Evolutionary conservation across 2,888 invertebrate species (phyloP).

Genomic region (Tetragonisca angustula): DNA sequence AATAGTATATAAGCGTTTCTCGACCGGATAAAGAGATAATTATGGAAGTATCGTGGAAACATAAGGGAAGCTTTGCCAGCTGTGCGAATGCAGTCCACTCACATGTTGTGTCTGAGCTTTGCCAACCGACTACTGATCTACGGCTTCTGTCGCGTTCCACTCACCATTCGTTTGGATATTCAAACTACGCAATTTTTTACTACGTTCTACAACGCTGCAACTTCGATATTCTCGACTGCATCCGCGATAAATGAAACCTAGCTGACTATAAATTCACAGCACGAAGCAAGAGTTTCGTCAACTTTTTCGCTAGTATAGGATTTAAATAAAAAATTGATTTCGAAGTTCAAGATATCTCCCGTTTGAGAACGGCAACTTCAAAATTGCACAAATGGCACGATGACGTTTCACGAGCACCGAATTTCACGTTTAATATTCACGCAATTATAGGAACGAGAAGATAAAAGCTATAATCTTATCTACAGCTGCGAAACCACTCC

Average conservation of each 20-base stretch:
- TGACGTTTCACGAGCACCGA: conserved; percentile 5
- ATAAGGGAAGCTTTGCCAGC: conserved; percentile 33
- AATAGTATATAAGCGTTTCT: too few species aligned
- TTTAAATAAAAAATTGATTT: background rate
- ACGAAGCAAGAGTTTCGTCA: background rate
- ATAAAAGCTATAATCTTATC: conserved; percentile 67
- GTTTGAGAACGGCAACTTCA: background rate
- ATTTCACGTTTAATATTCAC: conserved; percentile 3
- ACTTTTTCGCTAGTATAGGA: too few species aligned
- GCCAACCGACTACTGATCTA: conserved; percentile 71
- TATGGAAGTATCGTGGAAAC: conserved; percentile 11
- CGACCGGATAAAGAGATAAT: too few species aligned
- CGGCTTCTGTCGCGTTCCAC: conserved; percentile 72
- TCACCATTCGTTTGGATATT: conserved; percentile 35
- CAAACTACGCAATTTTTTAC: conserved; percentile 42
- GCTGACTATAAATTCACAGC: background rate
- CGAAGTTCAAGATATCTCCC: background rate
- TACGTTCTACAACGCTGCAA: background rate
- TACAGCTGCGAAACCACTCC: conserved; percentile 47
- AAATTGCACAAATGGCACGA: background rate
- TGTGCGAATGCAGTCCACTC: conserved; percentile 60
- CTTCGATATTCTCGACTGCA: background rate
- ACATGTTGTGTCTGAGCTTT: conserved; percentile 69
- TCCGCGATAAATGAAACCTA: background rate
- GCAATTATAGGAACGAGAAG: conserved; percentile 24